These are phyloP conservation scores for Corythornis cristatus DNA, from an alignment of 2,113 vertebrate genomes.

Conservation along the genomic window DNA sequence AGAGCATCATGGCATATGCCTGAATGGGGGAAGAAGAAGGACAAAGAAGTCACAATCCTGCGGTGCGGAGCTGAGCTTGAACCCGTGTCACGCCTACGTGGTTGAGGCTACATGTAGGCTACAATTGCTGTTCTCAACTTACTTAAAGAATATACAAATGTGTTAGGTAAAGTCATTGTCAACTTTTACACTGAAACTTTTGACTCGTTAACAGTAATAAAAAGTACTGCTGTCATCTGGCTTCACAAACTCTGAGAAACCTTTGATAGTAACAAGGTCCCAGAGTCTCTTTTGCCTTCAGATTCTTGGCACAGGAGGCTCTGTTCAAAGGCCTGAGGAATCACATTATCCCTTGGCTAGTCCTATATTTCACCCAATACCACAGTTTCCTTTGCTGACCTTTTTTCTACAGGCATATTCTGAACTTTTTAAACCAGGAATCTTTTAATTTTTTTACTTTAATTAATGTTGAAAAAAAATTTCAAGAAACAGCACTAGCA, in stretches of 20 bases:
- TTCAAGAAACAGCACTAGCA: background rate
- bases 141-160: background rate
- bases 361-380: background rate
- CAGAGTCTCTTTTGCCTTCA: constrained; percentile 13
- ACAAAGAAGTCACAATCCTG: background rate
- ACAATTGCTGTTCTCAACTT: background rate
- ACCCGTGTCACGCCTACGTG: accelerated
- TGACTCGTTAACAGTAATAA: background rate
- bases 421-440: background rate
- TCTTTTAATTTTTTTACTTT: background rate
- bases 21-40: constrained; percentile 51
- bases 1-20: constrained; percentile 99
- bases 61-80: accelerated
- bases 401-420: background rate
- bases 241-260: constrained; percentile 31
- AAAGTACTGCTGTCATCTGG: constrained; percentile 43
- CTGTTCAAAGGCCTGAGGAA: background rate
- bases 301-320: constrained; percentile 8
- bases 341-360: constrained; percentile 31
- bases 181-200: constrained; percentile 5
- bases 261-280: constrained; percentile 19
- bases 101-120: background rate
- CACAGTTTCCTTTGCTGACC: background rate
- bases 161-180: constrained; percentile 31
- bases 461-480: background rate